Base-by-base conservation (phyloP, 2,888 invertebrate species). In the Stictocephala bisonia region DNA sequence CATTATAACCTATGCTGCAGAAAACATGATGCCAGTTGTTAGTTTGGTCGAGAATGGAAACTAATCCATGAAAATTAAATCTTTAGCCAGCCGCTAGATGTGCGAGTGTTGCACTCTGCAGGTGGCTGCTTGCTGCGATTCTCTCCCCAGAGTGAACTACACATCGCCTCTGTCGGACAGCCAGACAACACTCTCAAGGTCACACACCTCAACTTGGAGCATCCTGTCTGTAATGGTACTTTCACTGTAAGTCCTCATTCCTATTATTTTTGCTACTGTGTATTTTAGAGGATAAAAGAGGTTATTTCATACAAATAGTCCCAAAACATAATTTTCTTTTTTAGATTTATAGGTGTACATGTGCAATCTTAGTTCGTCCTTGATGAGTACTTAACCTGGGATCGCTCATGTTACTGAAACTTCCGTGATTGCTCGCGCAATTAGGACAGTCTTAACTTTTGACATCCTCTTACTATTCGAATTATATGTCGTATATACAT, bases 121-220 rank as follows among this genome's bases (percentile, higher is more conserved):
- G 89, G 90, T 50, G 90, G 90, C 0, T 85, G 87, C 13, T 79
- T 84, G 40, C 84, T 92, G 2, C 87, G 87, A 74, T 90, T 91
- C 83, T 88, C 89, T 9, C 88, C 88, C 3, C 85, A 86, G 76
- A 88, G 88, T 66, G 90, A 91, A 76, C 84, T 87, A 76, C 84
- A 91, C 0, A 83, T 91, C 18, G 91, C 91, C 0, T 90, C 89
- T 27, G 85, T 90, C 56, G 92, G 92, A 9, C 86, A 88, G 58
- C 89, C 91, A 0, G 89, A 90, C 76, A 86, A 88, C 73, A 86
- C 88, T 22, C 82, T 93, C 3, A 92, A 91, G 83, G 87, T 93
- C 0, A 87, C 87, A 50, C 87, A 87, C 79, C 84, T 87, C 58
- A 87, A 86, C 80, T 87, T 86, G 51, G 86, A 89, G 80, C 86